These are phyloP conservation scores for Triops longicaudatus DNA, from an alignment of 1,140 invertebrate genomes.

Conservation along the genomic window DNA sequence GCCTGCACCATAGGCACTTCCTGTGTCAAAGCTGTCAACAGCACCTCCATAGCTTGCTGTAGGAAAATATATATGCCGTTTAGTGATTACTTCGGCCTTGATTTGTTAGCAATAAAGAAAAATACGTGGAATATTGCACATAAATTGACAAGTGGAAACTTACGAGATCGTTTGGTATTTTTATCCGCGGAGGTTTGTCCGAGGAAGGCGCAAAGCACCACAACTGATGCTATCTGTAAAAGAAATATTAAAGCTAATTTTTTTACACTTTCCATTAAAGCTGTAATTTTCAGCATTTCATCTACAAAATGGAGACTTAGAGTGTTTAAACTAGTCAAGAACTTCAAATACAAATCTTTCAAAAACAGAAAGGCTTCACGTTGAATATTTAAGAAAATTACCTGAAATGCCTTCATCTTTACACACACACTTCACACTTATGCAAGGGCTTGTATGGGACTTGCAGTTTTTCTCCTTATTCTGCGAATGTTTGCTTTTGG, in stretches of 20 bases:
- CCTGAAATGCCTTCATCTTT: not conserved
- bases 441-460: not conserved
- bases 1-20: conserved; percentile 18
- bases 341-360: too few species aligned
- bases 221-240: not conserved
- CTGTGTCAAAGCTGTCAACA: conserved; percentile 19
- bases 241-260: too few species aligned
- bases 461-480: not conserved
- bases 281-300: too few species aligned
- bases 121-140: too few species aligned
- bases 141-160: not conserved
- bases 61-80: not conserved
- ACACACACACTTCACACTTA: not conserved
- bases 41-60: conserved; percentile 19
- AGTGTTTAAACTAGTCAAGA: too few species aligned
- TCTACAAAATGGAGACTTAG: too few species aligned
- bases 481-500: not conserved
- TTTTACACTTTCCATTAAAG: too few species aligned
- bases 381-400: too few species aligned
- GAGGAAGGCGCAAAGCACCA: not conserved
- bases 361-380: too few species aligned
- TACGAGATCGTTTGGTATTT: conserved; percentile 1
- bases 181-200: not conserved
- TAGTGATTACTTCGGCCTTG: not conserved
- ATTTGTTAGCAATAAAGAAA: not conserved